Conservation (phyloP, 2,113 vertebrate genomes). For the Cyanoliseus patagonus region DNA sequence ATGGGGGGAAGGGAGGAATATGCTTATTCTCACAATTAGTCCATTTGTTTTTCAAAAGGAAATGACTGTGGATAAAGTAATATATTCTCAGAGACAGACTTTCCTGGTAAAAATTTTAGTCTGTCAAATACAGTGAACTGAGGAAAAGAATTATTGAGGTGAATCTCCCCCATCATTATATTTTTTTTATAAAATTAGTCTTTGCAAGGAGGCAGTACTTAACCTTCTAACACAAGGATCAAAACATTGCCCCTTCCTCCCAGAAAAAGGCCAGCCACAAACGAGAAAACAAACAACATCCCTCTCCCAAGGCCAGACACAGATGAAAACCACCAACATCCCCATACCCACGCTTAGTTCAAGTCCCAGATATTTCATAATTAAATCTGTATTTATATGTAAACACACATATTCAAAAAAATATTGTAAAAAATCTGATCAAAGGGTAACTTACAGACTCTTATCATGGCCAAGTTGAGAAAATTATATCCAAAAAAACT, state of each 20-base stretch:
- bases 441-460: not conserved
- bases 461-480: not conserved
- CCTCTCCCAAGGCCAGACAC: not conserved
- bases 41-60: not conserved
- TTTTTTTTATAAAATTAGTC: not conserved
- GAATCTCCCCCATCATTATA: not conserved
- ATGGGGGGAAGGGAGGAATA: not conserved
- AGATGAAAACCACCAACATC: not conserved
- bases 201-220: not conserved
- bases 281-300: not conserved
- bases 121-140: not conserved
- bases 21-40: not conserved
- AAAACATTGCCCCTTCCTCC: not conserved
- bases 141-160: not conserved
- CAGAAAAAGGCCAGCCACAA: not conserved
- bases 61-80: not conserved
- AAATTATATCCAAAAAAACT: not conserved
- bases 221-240: not conserved
- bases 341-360: not conserved
- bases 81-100: not conserved
- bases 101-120: not conserved
- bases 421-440: not conserved
- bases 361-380: not conserved
- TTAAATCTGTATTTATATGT: not conserved
- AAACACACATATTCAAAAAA: not conserved